These are phyloP conservation scores for Meghimatium bilineatum DNA, from an alignment of 2,888 invertebrate species.

Conservation along the genomic window DNA sequence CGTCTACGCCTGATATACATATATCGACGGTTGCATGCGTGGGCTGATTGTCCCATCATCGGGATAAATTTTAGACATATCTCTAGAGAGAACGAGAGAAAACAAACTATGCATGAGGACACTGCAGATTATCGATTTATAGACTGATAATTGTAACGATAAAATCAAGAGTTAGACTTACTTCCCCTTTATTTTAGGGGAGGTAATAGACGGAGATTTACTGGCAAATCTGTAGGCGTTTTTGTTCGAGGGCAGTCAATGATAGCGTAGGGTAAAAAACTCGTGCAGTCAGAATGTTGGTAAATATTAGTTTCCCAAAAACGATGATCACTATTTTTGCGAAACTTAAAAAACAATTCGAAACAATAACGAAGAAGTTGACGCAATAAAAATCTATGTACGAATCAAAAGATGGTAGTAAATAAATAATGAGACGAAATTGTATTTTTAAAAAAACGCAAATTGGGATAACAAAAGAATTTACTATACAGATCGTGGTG, in stretches of 20 bases:
- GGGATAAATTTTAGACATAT: not conserved
- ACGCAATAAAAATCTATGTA: too few relatives aligned
- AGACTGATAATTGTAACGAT: constrained; percentile 14
- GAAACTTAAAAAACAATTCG: not conserved
- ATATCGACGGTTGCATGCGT: not conserved
- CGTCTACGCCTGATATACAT: not conserved
- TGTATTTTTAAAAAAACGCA: too few relatives aligned
- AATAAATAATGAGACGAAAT: too few relatives aligned
- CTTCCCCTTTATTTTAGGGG: constrained; percentile 16
- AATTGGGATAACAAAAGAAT: too few relatives aligned
- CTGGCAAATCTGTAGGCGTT: constrained; percentile 1
- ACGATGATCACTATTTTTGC: not conserved
- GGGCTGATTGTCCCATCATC: not conserved
- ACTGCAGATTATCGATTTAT: constrained; percentile 5
- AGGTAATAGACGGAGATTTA: not conserved
- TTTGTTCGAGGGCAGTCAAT: not conserved
- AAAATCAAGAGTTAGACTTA: constrained; percentile 24
- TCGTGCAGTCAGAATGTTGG: not conserved
- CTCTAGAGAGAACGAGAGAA: not conserved
- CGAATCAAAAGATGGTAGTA: too few relatives aligned
- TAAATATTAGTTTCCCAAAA: not conserved
- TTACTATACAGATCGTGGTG: too few relatives aligned
- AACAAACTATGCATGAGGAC: not conserved
- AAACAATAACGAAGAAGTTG: too few relatives aligned
- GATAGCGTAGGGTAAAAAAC: not conserved